These are phyloP conservation scores for Heterotis niloticus DNA, from an alignment of 2,113 vertebrate genomes.

Conservation along the genomic window DNA sequence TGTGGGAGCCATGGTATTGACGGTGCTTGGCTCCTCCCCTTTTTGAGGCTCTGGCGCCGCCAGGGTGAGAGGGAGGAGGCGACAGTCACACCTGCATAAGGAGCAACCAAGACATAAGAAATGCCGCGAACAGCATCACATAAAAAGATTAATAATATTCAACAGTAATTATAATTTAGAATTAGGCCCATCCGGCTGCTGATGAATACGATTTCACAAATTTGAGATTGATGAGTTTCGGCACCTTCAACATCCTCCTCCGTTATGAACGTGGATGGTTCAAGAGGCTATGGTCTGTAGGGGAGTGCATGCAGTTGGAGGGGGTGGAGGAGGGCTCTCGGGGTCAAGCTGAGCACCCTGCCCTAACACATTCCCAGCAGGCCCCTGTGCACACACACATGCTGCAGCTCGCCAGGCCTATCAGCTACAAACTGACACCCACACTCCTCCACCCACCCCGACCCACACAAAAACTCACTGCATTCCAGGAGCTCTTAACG, in stretches of 20 bases:
- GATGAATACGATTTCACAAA: too few relatives aligned
- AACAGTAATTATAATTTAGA: too few relatives aligned
- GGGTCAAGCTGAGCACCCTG: neutral
- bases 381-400: neutral
- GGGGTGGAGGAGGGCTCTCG: neutral
- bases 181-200: too few relatives aligned
- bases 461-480: neutral
- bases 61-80: conserved; percentile 69
- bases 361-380: neutral
- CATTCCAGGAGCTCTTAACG: conserved; percentile 7
- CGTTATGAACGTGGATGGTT: too few relatives aligned
- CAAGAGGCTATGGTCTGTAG: too few relatives aligned
- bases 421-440: neutral
- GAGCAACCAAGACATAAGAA: conserved; percentile 33
- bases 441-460: neutral
- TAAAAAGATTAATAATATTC: too few relatives aligned
- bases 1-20: conserved; percentile 44
- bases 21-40: conserved; percentile 66
- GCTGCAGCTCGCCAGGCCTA: neutral
- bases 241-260: too few relatives aligned
- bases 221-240: too few relatives aligned
- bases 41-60: conserved; percentile 69
- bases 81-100: conserved; percentile 50
- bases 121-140: too few relatives aligned
- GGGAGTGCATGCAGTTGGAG: too few relatives aligned